Conservation (phyloP, 1,140 invertebrate genomes). For the Lutraria rhynchaena region DNA sequence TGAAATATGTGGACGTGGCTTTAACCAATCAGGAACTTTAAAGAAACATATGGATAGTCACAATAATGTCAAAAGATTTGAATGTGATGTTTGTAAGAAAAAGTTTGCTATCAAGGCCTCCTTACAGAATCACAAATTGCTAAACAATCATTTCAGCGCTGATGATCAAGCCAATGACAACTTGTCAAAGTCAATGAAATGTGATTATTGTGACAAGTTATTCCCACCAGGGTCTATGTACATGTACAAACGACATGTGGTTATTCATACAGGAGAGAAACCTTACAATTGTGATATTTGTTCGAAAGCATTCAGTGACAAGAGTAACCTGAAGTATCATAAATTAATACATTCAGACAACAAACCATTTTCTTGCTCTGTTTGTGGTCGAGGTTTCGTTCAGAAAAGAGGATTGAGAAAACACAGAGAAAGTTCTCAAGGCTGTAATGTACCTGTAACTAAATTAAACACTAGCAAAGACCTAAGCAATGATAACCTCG, state of each 20-base stretch:
- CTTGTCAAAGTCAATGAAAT: background rate
- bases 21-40: conserved; percentile 15
- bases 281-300: conserved; percentile 24
- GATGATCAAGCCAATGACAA: background rate
- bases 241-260: conserved; percentile 27
- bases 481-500: no score
- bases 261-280: conserved; percentile 22
- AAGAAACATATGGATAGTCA: conserved; percentile 21
- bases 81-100: conserved; percentile 10
- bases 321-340: conserved; percentile 15
- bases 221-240: conserved; percentile 12
- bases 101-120: conserved; percentile 25
- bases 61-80: background rate
- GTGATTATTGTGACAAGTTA: conserved; percentile 32
- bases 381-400: conserved; percentile 16
- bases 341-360: conserved; percentile 16
- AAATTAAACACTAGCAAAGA: no score
- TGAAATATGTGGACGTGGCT: conserved; percentile 27
- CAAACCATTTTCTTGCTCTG: conserved; percentile 3
- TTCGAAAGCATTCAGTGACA: conserved; percentile 9
- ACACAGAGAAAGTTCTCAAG: background rate
- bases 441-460: no score
- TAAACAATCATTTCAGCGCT: background rate
- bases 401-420: conserved; percentile 16
- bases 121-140: conserved; percentile 7